phyloP scores from a whole-genome alignment of 1,140 invertebrate species.

The Yoshiicerus persimilis region DNA sequence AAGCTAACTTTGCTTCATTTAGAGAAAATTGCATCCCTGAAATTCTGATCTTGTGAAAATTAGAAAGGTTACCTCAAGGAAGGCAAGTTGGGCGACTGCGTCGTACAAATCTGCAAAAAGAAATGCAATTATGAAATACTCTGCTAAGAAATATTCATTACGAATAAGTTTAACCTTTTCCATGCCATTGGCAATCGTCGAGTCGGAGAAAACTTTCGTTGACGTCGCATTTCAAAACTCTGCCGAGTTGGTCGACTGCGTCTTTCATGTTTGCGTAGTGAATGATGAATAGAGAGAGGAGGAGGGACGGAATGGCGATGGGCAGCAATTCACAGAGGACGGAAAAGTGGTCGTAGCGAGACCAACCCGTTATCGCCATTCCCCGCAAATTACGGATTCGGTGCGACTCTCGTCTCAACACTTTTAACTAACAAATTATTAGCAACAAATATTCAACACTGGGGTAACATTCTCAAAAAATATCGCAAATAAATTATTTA shows the following conservation, averaged over 20 bases:
- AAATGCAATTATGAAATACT: too few species aligned
- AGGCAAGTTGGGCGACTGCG: not conserved
- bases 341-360: slow-evolving; percentile 71
- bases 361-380: slow-evolving; percentile 70
- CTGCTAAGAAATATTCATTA: not conserved
- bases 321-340: slow-evolving; percentile 68
- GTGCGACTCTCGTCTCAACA: not conserved
- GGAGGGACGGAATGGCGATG: slow-evolving; percentile 66
- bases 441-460: not conserved
- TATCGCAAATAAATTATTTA: not conserved
- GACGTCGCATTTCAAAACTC: slow-evolving; percentile 16
- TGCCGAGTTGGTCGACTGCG: not conserved
- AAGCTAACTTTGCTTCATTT: too few species aligned
- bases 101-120: not conserved
- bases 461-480: not conserved
- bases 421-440: slow-evolving; percentile 23
- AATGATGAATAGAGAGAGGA: slow-evolving; percentile 42
- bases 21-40: too few species aligned
- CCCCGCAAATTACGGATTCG: slow-evolving; percentile 53
- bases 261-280: not conserved
- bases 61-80: not conserved
- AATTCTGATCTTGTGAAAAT: not conserved
- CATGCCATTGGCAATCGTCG: not conserved
- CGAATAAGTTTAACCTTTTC: too few species aligned
- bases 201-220: not conserved